Evolutionary conservation across 2,113 vertebrate species (phyloP).

Genomic region (Trogon surrucura): DNA sequence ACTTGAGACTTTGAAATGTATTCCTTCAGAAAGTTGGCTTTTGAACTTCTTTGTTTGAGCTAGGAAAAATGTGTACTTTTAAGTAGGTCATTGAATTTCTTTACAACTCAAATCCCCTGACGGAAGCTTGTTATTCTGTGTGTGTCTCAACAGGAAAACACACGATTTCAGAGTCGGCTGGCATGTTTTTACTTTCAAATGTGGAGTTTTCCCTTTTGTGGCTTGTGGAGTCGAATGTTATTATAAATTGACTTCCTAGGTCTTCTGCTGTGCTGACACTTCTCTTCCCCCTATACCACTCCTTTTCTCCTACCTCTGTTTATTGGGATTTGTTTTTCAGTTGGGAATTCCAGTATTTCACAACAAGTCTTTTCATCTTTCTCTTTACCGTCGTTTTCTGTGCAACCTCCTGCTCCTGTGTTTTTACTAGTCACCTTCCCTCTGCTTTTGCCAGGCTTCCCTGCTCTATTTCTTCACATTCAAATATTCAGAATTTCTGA

Average conservation of each 20-base stretch:
- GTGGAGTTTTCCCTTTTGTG: background rate
- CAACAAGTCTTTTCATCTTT: background rate
- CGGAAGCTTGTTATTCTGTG: background rate
- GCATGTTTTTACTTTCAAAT: slow-evolving; percentile 5
- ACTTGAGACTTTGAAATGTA: background rate
- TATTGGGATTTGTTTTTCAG: slow-evolving; percentile 51
- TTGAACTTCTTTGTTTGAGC: background rate
- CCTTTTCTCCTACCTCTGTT: slow-evolving; percentile 4
- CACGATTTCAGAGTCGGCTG: background rate
- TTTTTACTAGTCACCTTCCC: background rate
- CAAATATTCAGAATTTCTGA: background rate
- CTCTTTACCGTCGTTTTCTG: background rate
- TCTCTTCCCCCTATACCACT: background rate
- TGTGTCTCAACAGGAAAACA: background rate
- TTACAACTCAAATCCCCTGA: background rate
- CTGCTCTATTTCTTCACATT: background rate
- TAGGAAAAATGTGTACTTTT: background rate
- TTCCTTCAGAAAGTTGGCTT: background rate
- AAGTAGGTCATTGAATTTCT: slow-evolving; percentile 6
- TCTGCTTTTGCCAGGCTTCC: background rate
- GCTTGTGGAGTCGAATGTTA: slow-evolving; percentile 28
- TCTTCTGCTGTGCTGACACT: slow-evolving; percentile 20
- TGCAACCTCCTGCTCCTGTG: background rate
- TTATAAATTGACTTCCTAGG: slow-evolving; percentile 34
- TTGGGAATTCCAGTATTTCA: background rate